Conservation (phyloP, 2,888 invertebrate genomes). For the Bombylius discolor region DNA sequence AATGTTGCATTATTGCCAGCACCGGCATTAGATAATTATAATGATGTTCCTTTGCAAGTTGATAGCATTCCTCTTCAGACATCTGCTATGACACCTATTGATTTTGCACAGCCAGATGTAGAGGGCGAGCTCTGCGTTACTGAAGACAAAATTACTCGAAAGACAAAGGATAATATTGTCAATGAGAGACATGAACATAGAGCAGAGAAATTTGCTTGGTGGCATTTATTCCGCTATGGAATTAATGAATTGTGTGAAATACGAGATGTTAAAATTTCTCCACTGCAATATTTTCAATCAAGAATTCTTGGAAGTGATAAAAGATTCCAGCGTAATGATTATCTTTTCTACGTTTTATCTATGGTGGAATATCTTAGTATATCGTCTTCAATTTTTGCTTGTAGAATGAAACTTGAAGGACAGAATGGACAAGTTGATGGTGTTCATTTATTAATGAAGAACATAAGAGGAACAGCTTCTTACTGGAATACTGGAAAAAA, state of each 20-base stretch:
- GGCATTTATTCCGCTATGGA: conserved; percentile 4
- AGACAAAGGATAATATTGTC: no score
- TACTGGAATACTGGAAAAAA: conserved; percentile 17
- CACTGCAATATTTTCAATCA: conserved; percentile 9
- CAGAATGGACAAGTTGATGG: conserved; percentile 16
- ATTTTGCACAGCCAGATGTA: no score
- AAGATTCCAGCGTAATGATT: conserved; percentile 6
- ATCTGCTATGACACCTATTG: no score
- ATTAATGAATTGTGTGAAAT: conserved; percentile 4
- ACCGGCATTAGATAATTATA: no score
- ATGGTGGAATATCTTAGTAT: conserved; percentile 4
- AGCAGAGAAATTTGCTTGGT: not conserved
- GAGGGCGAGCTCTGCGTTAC: no score
- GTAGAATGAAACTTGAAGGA: not conserved
- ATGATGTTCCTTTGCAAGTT: no score
- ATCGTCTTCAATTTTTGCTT: no score
- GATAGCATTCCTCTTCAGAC: no score
- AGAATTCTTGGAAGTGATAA: conserved; percentile 5
- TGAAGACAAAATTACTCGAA: no score
- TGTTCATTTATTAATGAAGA: conserved; percentile 18
- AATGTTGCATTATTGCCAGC: no score
- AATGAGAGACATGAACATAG: no score
- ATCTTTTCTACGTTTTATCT: conserved; percentile 6
- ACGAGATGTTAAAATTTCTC: not conserved
- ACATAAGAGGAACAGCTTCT: conserved; percentile 16